Conservation (phyloP, 2,113 vertebrate genomes). For the Mustela lutreola region DNA sequence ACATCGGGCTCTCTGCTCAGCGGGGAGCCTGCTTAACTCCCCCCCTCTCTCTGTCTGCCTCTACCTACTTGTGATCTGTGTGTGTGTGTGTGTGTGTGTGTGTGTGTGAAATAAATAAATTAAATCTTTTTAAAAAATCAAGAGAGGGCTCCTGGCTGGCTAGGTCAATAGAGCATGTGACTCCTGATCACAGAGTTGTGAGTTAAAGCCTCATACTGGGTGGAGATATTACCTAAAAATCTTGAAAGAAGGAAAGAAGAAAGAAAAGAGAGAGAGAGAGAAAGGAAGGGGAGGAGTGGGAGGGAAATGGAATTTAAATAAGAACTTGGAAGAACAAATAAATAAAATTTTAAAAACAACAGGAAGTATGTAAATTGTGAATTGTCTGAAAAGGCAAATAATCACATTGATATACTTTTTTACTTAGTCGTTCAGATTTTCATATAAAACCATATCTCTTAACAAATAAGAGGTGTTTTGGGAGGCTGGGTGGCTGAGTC, state of each 20-base stretch:
- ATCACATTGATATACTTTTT: background rate
- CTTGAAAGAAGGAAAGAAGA: too few species aligned
- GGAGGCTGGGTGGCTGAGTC: background rate
- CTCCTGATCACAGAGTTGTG: background rate
- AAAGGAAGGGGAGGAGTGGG: too few species aligned
- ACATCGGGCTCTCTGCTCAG: too few species aligned
- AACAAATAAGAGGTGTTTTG: background rate
- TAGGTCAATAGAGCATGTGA: background rate
- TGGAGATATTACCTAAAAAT: background rate
- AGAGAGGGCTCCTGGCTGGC: background rate
- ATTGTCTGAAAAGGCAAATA: conserved; percentile 15
- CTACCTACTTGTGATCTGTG: too few species aligned
- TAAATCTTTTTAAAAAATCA: background rate
- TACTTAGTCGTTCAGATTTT: background rate
- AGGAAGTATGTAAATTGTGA: background rate
- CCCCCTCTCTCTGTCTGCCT: too few species aligned
- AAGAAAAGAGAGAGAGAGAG: too few species aligned
- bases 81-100: too few species aligned
- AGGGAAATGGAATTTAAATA: background rate
- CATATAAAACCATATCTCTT: conserved; percentile 20
- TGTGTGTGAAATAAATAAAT: too few species aligned
- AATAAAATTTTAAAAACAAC: background rate
- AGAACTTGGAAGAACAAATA: background rate
- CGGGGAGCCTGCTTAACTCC: too few species aligned
- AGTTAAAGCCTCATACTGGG: background rate